Conservation (phyloP, 1,140 invertebrate species). For the Lordiphosa mommai region DNA sequence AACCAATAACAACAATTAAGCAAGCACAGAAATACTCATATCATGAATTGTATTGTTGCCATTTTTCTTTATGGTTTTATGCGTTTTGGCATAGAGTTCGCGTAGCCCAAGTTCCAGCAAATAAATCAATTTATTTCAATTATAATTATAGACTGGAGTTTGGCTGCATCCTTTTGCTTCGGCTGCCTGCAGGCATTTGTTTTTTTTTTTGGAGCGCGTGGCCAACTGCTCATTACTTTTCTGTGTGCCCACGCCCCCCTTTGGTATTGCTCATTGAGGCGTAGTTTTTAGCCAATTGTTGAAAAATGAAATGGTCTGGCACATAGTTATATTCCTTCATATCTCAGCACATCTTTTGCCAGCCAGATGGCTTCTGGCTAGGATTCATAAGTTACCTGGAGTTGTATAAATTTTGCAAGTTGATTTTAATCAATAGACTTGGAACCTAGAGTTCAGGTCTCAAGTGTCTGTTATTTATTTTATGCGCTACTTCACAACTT, state of each 20-base stretch:
- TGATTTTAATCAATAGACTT: conserved; percentile 58
- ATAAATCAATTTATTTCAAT: conserved; percentile 78
- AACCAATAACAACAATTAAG: conserved; percentile 75
- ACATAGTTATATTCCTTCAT: conserved; percentile 58
- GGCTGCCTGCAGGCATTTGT: conserved; percentile 28
- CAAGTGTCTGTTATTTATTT: conserved; percentile 70
- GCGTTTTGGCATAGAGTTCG: conserved; percentile 70
- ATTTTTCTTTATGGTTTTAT: conserved; percentile 78
- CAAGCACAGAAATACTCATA: conserved; percentile 22
- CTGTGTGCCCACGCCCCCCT: conserved; percentile 51
- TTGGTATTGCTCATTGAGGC: conserved; percentile 53
- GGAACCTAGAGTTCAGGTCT: conserved; percentile 5
- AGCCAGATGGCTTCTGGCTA: conserved; percentile 43
- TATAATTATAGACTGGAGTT: conserved; percentile 69
- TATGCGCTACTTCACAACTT: conserved; percentile 75
- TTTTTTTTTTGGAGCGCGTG: conserved; percentile 51
- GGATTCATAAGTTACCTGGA: conserved; percentile 23
- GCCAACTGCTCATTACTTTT: conserved; percentile 77
- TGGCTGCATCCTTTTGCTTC: conserved; percentile 27
- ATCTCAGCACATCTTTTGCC: conserved; percentile 31
- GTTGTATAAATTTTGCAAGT: conserved; percentile 47
- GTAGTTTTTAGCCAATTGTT: conserved; percentile 70
- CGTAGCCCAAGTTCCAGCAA: conserved; percentile 33
- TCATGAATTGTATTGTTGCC: conserved; percentile 68
- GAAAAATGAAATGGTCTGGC: conserved; percentile 75